Evolutionary conservation across 2,888 invertebrate species (phyloP).

Genomic region (Melipona bicolor): DNA sequence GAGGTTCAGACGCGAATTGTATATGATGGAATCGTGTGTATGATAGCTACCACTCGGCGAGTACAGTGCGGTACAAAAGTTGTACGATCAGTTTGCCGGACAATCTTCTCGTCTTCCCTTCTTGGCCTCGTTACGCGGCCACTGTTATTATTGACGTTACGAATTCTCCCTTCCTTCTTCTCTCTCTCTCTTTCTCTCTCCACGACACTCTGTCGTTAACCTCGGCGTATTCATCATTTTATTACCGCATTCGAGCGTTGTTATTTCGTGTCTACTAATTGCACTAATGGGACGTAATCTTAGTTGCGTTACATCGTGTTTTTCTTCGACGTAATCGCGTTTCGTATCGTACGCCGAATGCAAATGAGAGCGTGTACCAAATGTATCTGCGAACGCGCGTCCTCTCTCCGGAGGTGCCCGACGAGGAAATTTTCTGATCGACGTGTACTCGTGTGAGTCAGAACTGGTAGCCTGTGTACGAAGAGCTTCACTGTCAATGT

Average conservation of each 20-base stretch:
- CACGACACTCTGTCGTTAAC: constrained; percentile 20
- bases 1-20: constrained; percentile 73
- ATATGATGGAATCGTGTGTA: constrained; percentile 73
- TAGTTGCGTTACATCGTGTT: neutral
- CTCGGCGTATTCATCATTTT: constrained; percentile 35
- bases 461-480: neutral
- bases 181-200: constrained; percentile 9
- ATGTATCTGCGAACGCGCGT: neutral
- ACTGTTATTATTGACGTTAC: constrained; percentile 56
- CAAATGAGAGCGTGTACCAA: neutral
- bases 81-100: constrained; percentile 45
- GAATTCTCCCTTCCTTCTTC: constrained; percentile 30
- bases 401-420: neutral
- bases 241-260: constrained; percentile 34
- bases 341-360: neutral
- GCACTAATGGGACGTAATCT: constrained; percentile 35
- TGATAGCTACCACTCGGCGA: constrained; percentile 67
- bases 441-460: constrained; percentile 25
- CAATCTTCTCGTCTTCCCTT: constrained; percentile 41
- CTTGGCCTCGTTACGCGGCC: constrained; percentile 51
- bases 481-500: constrained; percentile 22
- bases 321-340: constrained; percentile 1
- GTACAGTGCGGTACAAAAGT: constrained; percentile 67
- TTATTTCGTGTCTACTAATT: constrained; percentile 47
- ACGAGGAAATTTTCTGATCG: constrained; percentile 27